Conservation (phyloP, 2,888 invertebrate species). For the Eupithecia exiguata region DNA sequence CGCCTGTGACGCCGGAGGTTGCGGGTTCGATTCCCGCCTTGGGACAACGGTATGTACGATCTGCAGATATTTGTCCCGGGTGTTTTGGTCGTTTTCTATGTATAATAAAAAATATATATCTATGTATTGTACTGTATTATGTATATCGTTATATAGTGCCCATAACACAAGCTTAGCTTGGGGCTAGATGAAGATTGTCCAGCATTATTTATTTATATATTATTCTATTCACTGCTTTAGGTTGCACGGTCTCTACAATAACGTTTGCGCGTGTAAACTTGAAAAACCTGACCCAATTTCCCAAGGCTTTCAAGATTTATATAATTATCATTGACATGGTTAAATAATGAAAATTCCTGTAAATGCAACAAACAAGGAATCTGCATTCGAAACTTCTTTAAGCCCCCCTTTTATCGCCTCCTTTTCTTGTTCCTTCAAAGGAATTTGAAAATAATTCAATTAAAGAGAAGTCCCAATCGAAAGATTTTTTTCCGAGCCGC, state of each 20-base stretch:
- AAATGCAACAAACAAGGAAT: not conserved
- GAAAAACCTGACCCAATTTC: not conserved
- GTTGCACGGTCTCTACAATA: not conserved
- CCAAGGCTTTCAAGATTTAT: not conserved
- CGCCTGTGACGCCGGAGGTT: too few relatives aligned
- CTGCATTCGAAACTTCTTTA: not conserved
- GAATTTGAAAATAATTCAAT: not conserved
- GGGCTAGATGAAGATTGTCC: too few relatives aligned
- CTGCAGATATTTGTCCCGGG: too few relatives aligned
- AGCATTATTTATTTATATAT: too few relatives aligned
- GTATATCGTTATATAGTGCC: too few relatives aligned
- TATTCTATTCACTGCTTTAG: not conserved
- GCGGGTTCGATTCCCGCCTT: too few relatives aligned
- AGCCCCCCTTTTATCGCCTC: not conserved
- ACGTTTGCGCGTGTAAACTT: not conserved
- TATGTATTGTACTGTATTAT: too few relatives aligned
- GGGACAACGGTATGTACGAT: too few relatives aligned
- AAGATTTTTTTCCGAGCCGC: slow-evolving; percentile 56
- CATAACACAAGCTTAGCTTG: too few relatives aligned
- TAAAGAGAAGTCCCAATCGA: slow-evolving; percentile 19
- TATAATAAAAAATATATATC: too few relatives aligned
- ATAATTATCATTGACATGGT: not conserved
- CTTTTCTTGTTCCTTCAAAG: not conserved
- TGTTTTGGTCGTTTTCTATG: too few relatives aligned
- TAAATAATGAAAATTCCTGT: not conserved